These are phyloP conservation scores for Bacillus rossius DNA, from an alignment of 1,140 invertebrate genomes.

Conservation along the genomic window DNA sequence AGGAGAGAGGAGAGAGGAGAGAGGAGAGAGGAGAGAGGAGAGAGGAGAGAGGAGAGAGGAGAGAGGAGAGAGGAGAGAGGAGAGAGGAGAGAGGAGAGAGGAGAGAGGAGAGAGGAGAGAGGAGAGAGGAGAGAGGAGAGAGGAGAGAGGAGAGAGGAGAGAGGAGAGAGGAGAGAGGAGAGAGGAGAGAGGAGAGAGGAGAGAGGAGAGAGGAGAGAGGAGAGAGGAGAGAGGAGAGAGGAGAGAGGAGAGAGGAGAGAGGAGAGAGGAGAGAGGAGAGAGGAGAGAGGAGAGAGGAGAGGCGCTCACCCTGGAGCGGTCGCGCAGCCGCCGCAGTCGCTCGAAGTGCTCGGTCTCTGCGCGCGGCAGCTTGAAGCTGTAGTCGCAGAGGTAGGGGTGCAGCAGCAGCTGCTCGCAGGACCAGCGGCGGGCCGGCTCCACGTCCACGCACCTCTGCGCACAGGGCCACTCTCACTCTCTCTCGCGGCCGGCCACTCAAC, in stretches of 20 bases:
- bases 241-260: too few species aligned
- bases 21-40: not conserved
- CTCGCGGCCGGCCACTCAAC: too few species aligned
- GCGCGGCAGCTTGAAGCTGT: constrained; percentile 67
- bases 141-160: not conserved
- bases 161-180: not conserved
- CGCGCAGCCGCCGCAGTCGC: constrained; percentile 50
- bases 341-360: constrained; percentile 65
- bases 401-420: constrained; percentile 84
- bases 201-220: not conserved
- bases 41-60: not conserved
- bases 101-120: too few species aligned
- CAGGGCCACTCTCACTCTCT: too few species aligned
- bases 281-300: not conserved
- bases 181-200: not conserved
- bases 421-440: constrained; percentile 87
- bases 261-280: not conserved
- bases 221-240: too few species aligned
- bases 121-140: too few species aligned
- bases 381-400: constrained; percentile 85
- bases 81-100: not conserved
- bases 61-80: not conserved
- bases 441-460: constrained; percentile 85
- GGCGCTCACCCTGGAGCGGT: constrained; percentile 49
- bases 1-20: not conserved